Percentiles rank a stretch among this genome's conserved stretches.
Conservation (phyloP, 2,888 invertebrate species). For the Oligia fasciuncula region DNA sequence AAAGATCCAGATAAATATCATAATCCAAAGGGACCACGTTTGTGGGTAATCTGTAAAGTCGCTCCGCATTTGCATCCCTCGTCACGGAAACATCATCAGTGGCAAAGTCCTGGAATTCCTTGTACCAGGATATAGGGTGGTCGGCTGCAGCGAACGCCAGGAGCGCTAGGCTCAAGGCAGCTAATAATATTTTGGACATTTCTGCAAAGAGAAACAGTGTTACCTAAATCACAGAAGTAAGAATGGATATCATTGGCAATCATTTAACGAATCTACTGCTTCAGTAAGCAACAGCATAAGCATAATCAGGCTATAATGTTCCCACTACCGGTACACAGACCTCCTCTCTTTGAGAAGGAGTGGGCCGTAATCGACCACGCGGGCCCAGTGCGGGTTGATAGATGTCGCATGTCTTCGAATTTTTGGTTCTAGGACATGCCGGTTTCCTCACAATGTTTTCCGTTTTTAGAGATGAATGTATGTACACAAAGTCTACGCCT, state of each 20-base stretch:
- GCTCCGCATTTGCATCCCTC: slow-evolving; percentile 72
- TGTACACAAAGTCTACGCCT: not conserved
- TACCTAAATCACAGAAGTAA: not conserved
- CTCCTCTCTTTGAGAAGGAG: not conserved
- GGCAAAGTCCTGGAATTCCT: slow-evolving; percentile 74
- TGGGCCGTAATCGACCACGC: not conserved
- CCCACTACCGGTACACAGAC: not conserved
- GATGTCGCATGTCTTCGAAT: not conserved
- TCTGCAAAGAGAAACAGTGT: slow-evolving; percentile 60
- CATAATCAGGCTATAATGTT: not conserved
- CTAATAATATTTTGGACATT: slow-evolving; percentile 73
- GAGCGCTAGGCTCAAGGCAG: slow-evolving; percentile 70
- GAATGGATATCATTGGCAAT: not conserved
- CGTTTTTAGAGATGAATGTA: not conserved
- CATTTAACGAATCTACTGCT: not conserved
- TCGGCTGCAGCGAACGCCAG: slow-evolving; percentile 72
- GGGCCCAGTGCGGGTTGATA: not conserved
- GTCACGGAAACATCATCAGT: slow-evolving; percentile 50
- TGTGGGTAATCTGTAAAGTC: slow-evolving; percentile 79
- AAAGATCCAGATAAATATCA: slow-evolving; percentile 83
- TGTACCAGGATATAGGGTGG: slow-evolving; percentile 76
- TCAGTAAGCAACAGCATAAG: not conserved
- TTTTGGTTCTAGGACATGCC: not conserved
- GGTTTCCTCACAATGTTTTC: too few relatives aligned
- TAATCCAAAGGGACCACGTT: slow-evolving; percentile 83